Evolutionary conservation across 2,888 invertebrate genomes (phyloP).

Genomic region (Pachliopta kotzebuea): DNA sequence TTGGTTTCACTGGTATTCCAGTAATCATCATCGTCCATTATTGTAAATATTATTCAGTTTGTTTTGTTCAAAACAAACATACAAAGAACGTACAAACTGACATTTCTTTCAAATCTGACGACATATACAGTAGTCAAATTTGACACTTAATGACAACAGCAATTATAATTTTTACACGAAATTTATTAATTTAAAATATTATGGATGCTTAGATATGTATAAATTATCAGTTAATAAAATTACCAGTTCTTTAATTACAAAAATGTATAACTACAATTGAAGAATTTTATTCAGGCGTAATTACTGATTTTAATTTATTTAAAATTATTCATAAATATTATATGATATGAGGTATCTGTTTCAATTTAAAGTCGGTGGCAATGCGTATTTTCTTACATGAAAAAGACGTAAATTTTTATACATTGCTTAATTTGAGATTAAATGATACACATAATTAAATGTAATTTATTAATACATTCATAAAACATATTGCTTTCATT

Average conservation of each 20-base stretch:
- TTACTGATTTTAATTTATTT: neutral
- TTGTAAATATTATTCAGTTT: neutral
- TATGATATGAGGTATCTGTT: neutral
- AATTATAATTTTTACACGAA: neutral
- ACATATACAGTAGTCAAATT: no score
- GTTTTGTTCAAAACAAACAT: neutral
- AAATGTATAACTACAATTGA: no score
- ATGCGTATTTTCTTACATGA: neutral
- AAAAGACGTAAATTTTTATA: neutral
- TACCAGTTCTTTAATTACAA: no score
- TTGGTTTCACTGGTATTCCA: conserved; percentile 89
- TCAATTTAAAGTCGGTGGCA: neutral
- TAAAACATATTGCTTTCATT: no score
- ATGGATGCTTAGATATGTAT: neutral
- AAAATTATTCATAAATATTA: neutral
- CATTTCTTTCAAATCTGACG: no score
- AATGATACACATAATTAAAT: no score
- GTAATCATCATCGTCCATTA: conserved; percentile 83
- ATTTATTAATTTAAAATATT: neutral
- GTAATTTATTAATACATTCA: no score
- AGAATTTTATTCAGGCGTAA: neutral
- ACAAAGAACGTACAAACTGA: neutral
- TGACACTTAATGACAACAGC: neutral
- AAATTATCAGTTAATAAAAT: neutral
- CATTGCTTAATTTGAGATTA: no score